Evolutionary conservation across 2,113 vertebrate species (phyloP), one percentile per base, ranked within the genome.

Genomic region (Apodemus speciosus): DNA sequence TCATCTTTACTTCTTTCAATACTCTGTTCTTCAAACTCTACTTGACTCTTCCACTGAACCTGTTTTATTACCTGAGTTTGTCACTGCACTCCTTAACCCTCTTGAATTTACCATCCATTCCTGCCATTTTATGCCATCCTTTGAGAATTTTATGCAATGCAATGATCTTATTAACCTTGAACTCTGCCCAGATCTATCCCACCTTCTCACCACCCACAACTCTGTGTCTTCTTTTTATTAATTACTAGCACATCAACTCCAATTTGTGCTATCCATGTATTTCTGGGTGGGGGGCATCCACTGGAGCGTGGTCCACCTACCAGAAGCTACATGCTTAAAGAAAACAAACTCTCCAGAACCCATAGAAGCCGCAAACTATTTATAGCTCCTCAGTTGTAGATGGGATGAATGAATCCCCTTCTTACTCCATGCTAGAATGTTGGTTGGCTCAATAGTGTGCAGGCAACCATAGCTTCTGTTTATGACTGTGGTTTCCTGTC

Each of bases 31-130:
- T 91, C 85, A 92, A 77, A 89, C 30, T 79, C 85, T 89, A 64
- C 46, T 51, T 90, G 87, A 80, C 32, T 86, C 35, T 11, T 76
- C 51, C 15, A 85, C n/a, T 79, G 81, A 40, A 79, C 68, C 10
- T 92, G 38, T 6, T 92, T 92, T 95, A 68, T 38, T 94, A 80
- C 35, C 64, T 77, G 15, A 93, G 38, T 85, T 84, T 84, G 79
- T 95, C 68, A 89, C 14, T 72, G 1, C 62, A 92, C 25, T 77
- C 3, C 16, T 73, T 91, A 91, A 64, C 71, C 27, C n/a, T 64
- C 25, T 93, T 89, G 56, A 76, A 21, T 83, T 81, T 75, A 94
- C 89, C 68, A 90, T 90, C 46, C 10, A 77, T 18, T 81, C 43
- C 20, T 30, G 79, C 14, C 14, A 88, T 64, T 85, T 27, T 75